phyloP scores from a whole-genome alignment of 2,888 invertebrate species.

The Sminthurinus aureus region DNA sequence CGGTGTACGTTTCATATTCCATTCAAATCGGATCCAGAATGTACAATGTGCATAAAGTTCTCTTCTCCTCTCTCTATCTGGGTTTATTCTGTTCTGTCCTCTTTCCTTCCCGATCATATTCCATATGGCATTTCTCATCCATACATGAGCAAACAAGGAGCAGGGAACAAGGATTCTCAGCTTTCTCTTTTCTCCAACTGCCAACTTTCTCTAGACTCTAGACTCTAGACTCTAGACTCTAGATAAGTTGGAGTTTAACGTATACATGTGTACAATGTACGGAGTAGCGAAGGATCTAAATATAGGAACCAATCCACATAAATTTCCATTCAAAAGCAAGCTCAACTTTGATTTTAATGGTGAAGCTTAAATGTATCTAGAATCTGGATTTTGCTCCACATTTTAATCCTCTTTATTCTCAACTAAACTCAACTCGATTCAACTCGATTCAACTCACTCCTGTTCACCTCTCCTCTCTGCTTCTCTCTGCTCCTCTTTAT shows the following conservation, averaged over 20 bases:
- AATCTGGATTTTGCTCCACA: neutral
- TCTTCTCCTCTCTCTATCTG: neutral
- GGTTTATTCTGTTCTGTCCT: neutral
- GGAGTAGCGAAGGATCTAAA: neutral
- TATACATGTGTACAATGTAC: neutral
- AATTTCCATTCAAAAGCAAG: slow-evolving; percentile 16
- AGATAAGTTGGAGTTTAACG: too few relatives aligned
- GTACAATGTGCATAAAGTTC: neutral
- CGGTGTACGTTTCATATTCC: too few relatives aligned
- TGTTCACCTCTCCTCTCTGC: neutral
- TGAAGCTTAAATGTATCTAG: neutral
- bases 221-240: neutral
- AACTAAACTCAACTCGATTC: neutral
- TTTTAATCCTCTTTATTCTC: slow-evolving; percentile 29
- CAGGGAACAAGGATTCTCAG: neutral
- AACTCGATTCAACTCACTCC: neutral
- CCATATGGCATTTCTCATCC: neutral
- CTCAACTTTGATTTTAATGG: slow-evolving; percentile 20
- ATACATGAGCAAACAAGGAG: neutral
- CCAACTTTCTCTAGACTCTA: neutral
- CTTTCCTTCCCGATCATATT: neutral
- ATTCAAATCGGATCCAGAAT: too few relatives aligned
- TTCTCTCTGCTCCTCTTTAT: neutral
- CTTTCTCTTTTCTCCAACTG: neutral
- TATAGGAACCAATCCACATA: too few relatives aligned